phyloP scores from a whole-genome alignment of 2,113 vertebrate genomes.

The Pimephales promelas region DNA sequence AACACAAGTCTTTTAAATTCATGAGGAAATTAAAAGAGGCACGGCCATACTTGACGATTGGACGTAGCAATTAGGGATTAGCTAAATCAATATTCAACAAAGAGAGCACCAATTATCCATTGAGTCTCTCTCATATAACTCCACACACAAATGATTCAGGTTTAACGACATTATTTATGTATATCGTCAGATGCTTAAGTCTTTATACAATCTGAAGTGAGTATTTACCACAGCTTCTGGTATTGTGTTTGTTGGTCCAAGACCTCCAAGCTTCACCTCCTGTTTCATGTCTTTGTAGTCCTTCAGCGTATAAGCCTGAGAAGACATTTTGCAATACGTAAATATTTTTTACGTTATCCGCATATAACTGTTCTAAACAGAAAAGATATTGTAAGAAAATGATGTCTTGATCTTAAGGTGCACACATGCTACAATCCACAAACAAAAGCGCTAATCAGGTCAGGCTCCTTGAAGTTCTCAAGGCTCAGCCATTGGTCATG shows the following conservation, averaged over 20 bases:
- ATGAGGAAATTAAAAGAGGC: constrained; percentile 45
- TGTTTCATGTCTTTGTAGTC: constrained; percentile 69
- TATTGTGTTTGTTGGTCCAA: constrained; percentile 81
- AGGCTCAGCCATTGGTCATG: constrained; percentile 67
- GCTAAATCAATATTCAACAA: constrained; percentile 55
- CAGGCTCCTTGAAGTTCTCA: constrained; percentile 70
- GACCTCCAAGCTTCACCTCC: constrained; percentile 80
- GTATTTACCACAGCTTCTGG: constrained; percentile 81
- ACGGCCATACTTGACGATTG: constrained; percentile 40
- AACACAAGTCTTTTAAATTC: constrained; percentile 52
- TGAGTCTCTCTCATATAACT: constrained; percentile 25
- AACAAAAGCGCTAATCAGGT: constrained; percentile 75
- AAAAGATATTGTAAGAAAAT: constrained; percentile 25
- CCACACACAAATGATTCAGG: constrained; percentile 5
- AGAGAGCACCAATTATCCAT: constrained; percentile 22
- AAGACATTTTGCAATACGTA: constrained; percentile 31
- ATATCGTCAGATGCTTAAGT: constrained; percentile 17
- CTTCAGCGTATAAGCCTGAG: constrained; percentile 73
- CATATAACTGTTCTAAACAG: neutral
- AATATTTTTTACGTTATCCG: neutral
- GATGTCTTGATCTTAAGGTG: constrained; percentile 55
- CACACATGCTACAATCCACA: constrained; percentile 69
- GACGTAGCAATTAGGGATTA: constrained; percentile 50
- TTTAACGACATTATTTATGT: constrained; percentile 26
- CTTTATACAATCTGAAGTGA: constrained; percentile 30